Base-by-base conservation (phyloP, 2,797 vertebrate genomes). In the Phrynocephalus guinanensis region DNA sequence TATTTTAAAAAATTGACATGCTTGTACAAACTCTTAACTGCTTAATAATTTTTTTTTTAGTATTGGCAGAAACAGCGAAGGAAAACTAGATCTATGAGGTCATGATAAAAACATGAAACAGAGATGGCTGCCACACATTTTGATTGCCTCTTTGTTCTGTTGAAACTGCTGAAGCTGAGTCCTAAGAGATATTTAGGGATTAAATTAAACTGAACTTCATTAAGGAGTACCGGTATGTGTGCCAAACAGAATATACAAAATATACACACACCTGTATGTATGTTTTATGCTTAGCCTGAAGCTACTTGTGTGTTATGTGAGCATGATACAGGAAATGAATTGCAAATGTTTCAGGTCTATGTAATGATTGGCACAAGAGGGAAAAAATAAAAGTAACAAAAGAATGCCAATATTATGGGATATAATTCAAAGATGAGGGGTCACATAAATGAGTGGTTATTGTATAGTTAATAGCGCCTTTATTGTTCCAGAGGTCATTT, bases 31-130 rank as follows among this genome's bases (percentile, higher is more conserved):
- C 79, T 44, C 80, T 81, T 87, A 0, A 0, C 82, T 89, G 90
- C 48, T 90, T 13, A 20, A 56, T n/a, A 87, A 26, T 70, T 44
- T 6, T 85, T 86, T 86, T 77, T 86, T 77, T 91, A 52, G 3
- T 79, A 11, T 1, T 0, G 0, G 7, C 75, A 33, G 18, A 77
- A 68, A 73, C 83, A 92, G 87, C 92, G 91, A 50, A 88, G 48
- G 92, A 90, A 89, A 90, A 86, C 18, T 92, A 90, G 88, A 78
- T 88, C 91, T 91, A 89, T 92, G 94, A 94, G 90, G 82, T 93
- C 90, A 85, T 92, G 88, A 60, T 91, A 26, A 13, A 88, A 91
- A 91, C 85, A 91, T 88, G 91, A 93, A 87, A 84, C 92, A 90
- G 89, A 90, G 89, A 81, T 94, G 91, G 87, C 86, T 76, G 6